Percentiles rank a stretch among this genome's conserved stretches.
phyloP scores from a whole-genome alignment of 1,140 invertebrate species.

The Bombus confusus region DNA sequence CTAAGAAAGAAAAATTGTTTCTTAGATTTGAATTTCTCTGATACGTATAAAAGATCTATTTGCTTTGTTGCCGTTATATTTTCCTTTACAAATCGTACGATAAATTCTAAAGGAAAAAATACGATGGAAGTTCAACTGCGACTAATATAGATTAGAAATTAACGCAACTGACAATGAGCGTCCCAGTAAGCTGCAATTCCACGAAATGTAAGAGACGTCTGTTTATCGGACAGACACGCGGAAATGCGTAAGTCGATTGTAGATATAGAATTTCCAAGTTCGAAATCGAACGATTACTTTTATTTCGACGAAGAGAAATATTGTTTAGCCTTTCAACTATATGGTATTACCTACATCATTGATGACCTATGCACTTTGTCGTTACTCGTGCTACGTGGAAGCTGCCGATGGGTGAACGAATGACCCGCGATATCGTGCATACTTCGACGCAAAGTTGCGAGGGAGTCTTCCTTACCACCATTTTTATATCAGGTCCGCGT shows the following conservation, averaged over 20 bases:
- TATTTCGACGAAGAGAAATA: background rate
- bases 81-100: background rate
- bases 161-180: background rate
- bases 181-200: background rate
- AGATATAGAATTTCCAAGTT: background rate
- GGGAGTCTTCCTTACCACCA: background rate
- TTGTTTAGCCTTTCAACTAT: background rate
- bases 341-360: conserved; percentile 48
- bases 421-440: conserved; percentile 59
- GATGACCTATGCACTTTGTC: conserved; percentile 57
- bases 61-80: no score
- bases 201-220: background rate
- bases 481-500: background rate
- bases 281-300: background rate
- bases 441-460: background rate
- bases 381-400: conserved; percentile 36
- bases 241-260: background rate
- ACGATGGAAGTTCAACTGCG: background rate
- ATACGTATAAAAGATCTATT: no score
- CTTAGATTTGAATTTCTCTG: no score
- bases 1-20: no score
- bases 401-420: conserved; percentile 36
- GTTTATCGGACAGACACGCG: conserved; percentile 10
- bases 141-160: background rate
- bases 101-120: background rate